Evolutionary conservation across 2,113 vertebrate species (phyloP).

Genomic region (Melanocharis versteri): DNA sequence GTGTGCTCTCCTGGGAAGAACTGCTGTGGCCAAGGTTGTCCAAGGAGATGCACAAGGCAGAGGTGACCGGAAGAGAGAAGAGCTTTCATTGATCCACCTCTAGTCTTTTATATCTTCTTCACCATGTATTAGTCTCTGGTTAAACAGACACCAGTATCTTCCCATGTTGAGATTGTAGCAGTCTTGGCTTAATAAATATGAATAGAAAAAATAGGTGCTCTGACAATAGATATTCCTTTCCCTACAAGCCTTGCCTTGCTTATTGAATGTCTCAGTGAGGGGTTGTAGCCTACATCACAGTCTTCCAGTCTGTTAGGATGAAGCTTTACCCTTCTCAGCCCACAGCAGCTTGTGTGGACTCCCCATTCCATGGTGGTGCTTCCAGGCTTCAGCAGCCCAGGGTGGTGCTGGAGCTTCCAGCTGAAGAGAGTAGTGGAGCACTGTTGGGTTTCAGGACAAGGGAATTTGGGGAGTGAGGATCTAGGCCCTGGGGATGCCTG

Average conservation of each 20-base stretch:
- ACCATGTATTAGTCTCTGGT: not conserved
- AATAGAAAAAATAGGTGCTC: constrained; percentile 10
- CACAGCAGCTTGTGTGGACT: fast-evolving
- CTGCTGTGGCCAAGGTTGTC: not conserved
- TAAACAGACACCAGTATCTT: constrained; percentile 3
- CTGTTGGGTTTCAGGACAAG: not conserved
- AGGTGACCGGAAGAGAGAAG: not conserved
- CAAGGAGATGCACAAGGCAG: not conserved
- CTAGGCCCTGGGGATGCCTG: not conserved
- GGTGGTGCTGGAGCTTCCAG: not conserved
- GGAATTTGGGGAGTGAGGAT: not conserved
- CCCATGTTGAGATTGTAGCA: not conserved
- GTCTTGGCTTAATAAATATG: constrained; percentile 36
- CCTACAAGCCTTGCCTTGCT: not conserved
- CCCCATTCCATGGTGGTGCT: not conserved
- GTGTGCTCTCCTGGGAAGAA: not conserved
- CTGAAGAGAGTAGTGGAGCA: not conserved
- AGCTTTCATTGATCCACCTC: not conserved
- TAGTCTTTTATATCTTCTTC: constrained; percentile 18
- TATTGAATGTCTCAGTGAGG: not conserved
- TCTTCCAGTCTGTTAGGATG: not conserved
- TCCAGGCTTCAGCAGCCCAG: not conserved
- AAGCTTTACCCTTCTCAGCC: not conserved
- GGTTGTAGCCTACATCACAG: not conserved
- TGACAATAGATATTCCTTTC: not conserved